These are phyloP conservation scores for Australoheros scitulus DNA, from an alignment of 2,113 vertebrate genomes.

Conservation along the genomic window DNA sequence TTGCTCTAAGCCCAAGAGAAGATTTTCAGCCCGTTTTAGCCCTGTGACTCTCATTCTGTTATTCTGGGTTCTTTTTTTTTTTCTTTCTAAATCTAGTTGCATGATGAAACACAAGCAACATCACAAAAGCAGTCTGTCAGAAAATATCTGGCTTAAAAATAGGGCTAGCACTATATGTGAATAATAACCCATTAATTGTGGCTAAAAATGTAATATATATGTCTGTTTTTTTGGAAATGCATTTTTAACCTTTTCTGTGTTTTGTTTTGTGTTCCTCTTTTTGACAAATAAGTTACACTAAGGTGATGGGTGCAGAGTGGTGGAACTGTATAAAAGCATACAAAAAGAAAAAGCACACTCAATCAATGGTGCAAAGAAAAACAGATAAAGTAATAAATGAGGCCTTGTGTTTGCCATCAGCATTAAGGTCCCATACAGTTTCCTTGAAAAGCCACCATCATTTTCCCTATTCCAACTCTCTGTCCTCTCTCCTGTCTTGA, in stretches of 20 bases:
- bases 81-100: constrained; percentile 21
- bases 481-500: constrained; percentile 64
- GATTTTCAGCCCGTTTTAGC: constrained; percentile 22
- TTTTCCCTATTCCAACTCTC: constrained; percentile 33
- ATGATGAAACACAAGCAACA: constrained; percentile 23
- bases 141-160: constrained; percentile 4
- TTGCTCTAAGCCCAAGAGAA: constrained; percentile 35
- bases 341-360: not conserved
- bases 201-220: not conserved
- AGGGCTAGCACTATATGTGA: not conserved
- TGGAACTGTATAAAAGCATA: not conserved
- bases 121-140: not conserved
- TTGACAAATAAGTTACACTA: not conserved
- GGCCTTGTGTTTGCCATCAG: not conserved
- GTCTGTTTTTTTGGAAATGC: not conserved
- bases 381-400: constrained; percentile 1
- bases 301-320: not conserved
- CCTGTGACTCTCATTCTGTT: not conserved
- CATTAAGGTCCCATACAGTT: not conserved
- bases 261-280: not conserved
- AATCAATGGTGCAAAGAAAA: not conserved
- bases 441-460: constrained; percentile 34
- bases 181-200: not conserved
- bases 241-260: not conserved
- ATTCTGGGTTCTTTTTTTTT: not conserved